Conservation (phyloP, 2,797 vertebrate genomes). For the Tadarida brasiliensis region DNA sequence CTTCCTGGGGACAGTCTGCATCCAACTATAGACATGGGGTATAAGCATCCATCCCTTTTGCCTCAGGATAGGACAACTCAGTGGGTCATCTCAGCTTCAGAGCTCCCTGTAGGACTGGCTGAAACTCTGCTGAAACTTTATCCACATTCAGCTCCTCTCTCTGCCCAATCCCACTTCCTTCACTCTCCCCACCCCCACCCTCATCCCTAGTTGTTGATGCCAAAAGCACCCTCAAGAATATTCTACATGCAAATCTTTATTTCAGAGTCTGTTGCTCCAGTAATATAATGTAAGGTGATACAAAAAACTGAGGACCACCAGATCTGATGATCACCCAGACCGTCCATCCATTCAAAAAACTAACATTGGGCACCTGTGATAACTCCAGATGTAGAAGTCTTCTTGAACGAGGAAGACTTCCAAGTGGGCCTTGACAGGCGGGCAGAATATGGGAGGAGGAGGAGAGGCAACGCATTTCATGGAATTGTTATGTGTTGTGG, state of each 20-base stretch:
- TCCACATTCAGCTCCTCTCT: neutral
- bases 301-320: neutral
- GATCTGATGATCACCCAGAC: neutral
- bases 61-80: neutral
- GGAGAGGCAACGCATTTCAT: neutral
- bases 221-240: constrained; percentile 4
- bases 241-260: constrained; percentile 51
- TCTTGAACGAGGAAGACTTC: neutral
- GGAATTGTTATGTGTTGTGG: neutral
- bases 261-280: constrained; percentile 46
- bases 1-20: neutral
- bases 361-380: neutral
- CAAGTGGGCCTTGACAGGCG: neutral
- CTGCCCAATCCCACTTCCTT: neutral
- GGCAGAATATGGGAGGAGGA: neutral
- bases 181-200: neutral
- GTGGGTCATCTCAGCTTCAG: neutral
- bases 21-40: neutral
- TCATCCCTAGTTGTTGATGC: neutral
- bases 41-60: neutral
- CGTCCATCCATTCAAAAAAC: neutral
- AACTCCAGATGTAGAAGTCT: neutral
- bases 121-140: neutral
- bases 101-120: neutral
- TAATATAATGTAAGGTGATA: neutral